phyloP scores from a whole-genome alignment of 2,113 vertebrate genomes.

The Brachyistius frenatus region DNA sequence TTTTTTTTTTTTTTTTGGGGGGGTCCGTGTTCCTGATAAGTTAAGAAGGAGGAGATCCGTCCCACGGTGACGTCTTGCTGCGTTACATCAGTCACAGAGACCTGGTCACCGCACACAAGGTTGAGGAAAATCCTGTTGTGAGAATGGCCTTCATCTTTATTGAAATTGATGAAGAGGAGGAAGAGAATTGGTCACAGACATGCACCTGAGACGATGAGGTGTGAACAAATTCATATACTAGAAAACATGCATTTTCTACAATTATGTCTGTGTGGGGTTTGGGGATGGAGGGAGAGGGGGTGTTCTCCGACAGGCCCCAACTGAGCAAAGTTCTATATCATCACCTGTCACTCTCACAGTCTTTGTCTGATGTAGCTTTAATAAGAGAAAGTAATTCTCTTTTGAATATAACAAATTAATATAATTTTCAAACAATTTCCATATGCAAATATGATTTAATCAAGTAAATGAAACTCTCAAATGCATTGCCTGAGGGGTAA shows the following conservation, averaged over 20 bases:
- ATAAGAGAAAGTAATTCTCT: slow-evolving; percentile 80
- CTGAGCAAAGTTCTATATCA: slow-evolving; percentile 73
- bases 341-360: slow-evolving; percentile 71
- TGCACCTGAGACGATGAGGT: slow-evolving; percentile 17
- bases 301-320: slow-evolving; percentile 21
- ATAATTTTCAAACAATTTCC: slow-evolving; percentile 84
- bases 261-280: not conserved
- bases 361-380: slow-evolving; percentile 73
- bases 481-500: slow-evolving; percentile 77
- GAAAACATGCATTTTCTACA: not conserved
- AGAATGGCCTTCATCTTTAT: slow-evolving; percentile 20
- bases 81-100: slow-evolving; percentile 59
- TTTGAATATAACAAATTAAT: slow-evolving; percentile 85
- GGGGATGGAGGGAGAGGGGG: not conserved
- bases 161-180: slow-evolving; percentile 2
- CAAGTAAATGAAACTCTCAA: slow-evolving; percentile 83
- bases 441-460: slow-evolving; percentile 88
- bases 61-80: slow-evolving; percentile 43
- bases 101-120: slow-evolving; percentile 56
- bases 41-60: slow-evolving; percentile 78
- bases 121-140: not conserved
- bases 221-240: not conserved
- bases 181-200: not conserved
- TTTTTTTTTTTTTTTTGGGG: too few relatives aligned
- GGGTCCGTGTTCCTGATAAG: slow-evolving; percentile 73